Percentiles rank a stretch among this genome's conserved stretches.
These are phyloP conservation scores for Laothoe populi DNA, from an alignment of 2,888 invertebrate genomes.

Conservation along the genomic window DNA sequence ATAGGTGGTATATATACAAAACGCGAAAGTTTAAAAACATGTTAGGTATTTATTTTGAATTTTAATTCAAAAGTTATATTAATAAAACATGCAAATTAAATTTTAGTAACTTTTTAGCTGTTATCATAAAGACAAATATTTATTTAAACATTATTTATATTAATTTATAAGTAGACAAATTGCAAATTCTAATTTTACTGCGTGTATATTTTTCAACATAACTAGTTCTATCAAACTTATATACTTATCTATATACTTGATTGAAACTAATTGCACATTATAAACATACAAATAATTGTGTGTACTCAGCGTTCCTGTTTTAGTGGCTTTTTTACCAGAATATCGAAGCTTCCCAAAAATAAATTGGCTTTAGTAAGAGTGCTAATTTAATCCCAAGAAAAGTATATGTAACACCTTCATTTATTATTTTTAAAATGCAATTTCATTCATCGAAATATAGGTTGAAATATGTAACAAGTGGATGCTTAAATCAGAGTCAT, in stretches of 20 bases:
- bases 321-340: background rate
- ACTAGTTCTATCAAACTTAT: background rate
- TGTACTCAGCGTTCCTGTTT: conserved; percentile 13
- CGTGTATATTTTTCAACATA: background rate
- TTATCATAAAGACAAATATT: background rate
- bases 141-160: background rate
- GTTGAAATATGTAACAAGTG: background rate
- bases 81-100: conserved; percentile 1
- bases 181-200: conserved; percentile 7
- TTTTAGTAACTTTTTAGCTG: background rate
- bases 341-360: too few relatives aligned
- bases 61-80: background rate
- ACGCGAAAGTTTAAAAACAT: too few relatives aligned
- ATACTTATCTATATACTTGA: conserved; percentile 10
- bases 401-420: too few relatives aligned
- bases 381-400: too few relatives aligned
- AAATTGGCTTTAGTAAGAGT: too few relatives aligned
- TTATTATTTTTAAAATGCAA: background rate
- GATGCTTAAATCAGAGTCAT: background rate
- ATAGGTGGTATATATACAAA: too few relatives aligned
- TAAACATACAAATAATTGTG: conserved; percentile 7
- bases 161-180: background rate
- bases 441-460: background rate
- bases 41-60: conserved; percentile 6
- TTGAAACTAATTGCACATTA: conserved; percentile 4